Percentiles rank a stretch among this genome's conserved stretches.
Conservation (phyloP, 2,888 invertebrate species). For the Hirudinaria manillensis region DNA sequence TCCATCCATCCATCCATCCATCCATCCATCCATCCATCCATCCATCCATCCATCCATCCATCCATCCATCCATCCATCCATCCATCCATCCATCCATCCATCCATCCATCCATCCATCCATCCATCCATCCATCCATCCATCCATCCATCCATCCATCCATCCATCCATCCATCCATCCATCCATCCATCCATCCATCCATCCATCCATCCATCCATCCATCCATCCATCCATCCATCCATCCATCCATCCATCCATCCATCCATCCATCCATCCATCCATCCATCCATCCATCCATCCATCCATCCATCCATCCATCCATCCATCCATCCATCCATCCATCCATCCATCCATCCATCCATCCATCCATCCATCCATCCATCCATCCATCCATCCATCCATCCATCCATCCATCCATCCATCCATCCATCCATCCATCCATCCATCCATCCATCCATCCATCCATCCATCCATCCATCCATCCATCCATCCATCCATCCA, state of each 20-base stretch:
- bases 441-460: slow-evolving; percentile 24
- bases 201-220: slow-evolving; percentile 24
- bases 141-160: slow-evolving; percentile 24
- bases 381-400: slow-evolving; percentile 24
- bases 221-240: slow-evolving; percentile 22
- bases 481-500: slow-evolving; percentile 24
- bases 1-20: slow-evolving; percentile 24
- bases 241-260: slow-evolving; percentile 24
- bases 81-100: slow-evolving; percentile 24
- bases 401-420: slow-evolving; percentile 24
- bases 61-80: slow-evolving; percentile 24
- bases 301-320: slow-evolving; percentile 24
- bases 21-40: slow-evolving; percentile 24
- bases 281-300: slow-evolving; percentile 24
- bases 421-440: slow-evolving; percentile 24
- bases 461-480: slow-evolving; percentile 24
- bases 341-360: slow-evolving; percentile 24
- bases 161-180: slow-evolving; percentile 24
- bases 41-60: slow-evolving; percentile 24
- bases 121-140: slow-evolving; percentile 24
- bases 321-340: slow-evolving; percentile 23
- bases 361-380: slow-evolving; percentile 24
- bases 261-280: slow-evolving; percentile 24
- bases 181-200: slow-evolving; percentile 24
- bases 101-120: slow-evolving; percentile 24